Evolutionary conservation across 2,888 invertebrate species (phyloP).

Genomic region (Standfussiana lucernea): DNA sequence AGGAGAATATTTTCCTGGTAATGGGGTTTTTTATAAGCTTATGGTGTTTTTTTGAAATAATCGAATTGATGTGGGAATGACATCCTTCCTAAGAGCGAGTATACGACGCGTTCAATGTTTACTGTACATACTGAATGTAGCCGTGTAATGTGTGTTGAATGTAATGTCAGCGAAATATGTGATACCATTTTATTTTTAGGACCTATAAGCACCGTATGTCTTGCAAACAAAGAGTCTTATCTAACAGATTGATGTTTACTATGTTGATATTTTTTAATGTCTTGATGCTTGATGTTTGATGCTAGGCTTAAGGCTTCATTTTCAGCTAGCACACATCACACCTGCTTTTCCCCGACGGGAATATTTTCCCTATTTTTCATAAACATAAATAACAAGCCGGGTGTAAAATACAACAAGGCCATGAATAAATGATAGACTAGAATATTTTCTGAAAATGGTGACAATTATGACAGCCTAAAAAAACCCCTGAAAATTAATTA

Average conservation of each 20-base stretch:
- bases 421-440: not conserved
- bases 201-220: too few relatives aligned
- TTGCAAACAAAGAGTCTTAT: too few relatives aligned
- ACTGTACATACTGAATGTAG: too few relatives aligned
- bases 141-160: too few relatives aligned
- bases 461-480: constrained; percentile 33
- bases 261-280: too few relatives aligned
- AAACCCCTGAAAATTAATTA: constrained; percentile 47
- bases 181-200: too few relatives aligned
- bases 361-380: not conserved
- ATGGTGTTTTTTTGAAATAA: not conserved
- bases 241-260: too few relatives aligned
- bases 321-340: not conserved
- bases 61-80: not conserved
- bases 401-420: not conserved
- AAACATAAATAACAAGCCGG: not conserved
- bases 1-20: not conserved
- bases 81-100: not conserved
- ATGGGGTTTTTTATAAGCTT: not conserved
- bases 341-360: not conserved
- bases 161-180: too few relatives aligned
- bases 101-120: too few relatives aligned
- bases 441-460: constrained; percentile 21
- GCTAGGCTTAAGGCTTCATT: not conserved
- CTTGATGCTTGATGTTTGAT: too few relatives aligned